Base-by-base conservation (phyloP, 2,888 invertebrate genomes). In the Belgica antarctica region DNA sequence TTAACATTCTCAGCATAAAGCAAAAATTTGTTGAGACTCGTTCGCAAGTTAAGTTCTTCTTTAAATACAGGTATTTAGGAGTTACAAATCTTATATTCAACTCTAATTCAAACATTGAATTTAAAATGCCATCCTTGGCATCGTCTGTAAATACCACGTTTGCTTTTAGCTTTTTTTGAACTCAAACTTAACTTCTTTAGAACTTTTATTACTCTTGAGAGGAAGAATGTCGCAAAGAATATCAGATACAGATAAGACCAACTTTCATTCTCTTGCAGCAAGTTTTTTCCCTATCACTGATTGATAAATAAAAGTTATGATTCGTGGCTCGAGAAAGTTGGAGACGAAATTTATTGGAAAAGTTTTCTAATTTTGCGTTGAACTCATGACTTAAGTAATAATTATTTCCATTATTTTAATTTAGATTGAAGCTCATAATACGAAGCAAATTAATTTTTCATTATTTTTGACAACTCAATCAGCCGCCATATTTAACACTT, bases 241-340 rank as follows among this genome's bases (percentile, higher is more conserved):
- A 41, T 41, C 41, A 41, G 41, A 52, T 22, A 52, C 52, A 52
- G 22, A 52, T 3, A 22, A 19, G 17, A 52, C 15, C n/a, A 59
- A 59, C 59, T 59, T 27, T 25, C 25, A n/a, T 22, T 3, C 12
- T 31, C 22, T 59, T 59, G 1, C n/a, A 5, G 5, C 27, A n/a
- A 59, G 8, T 15, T 59, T 59, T 22, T 15, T 17, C 17, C n/a
- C 8, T 1, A 59, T 7, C 17, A 19, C 10, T 27, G 59, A 59
- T 59, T 59, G 59, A 59, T 59, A 59, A 59, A 27, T 59, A 59
- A 27, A 59, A 59, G 19, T 59, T 59, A 10, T 3, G 10, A 27
- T 7, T 52, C 52, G 52, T 22, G 12, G 34, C 12, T n/a, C 10
- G 41, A 52, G 41, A 52, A 52, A 52, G 12, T 17, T 22, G 12